Percentiles rank a stretch among this genome's conserved stretches.
phyloP scores from a whole-genome alignment of 2,113 vertebrate species.

The Syngnathus typhle region DNA sequence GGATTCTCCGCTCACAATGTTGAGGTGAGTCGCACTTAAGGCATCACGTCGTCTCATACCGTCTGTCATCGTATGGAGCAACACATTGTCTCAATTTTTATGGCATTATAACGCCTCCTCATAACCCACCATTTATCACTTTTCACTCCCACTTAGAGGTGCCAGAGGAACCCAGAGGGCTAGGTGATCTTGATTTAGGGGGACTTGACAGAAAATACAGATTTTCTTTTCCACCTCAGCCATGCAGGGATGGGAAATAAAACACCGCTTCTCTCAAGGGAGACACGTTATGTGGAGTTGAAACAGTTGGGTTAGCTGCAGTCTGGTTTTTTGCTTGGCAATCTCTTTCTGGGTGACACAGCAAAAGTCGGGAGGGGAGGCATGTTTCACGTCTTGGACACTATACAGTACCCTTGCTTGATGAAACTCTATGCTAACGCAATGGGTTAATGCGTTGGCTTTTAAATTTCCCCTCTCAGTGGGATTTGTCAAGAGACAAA shows the following conservation, averaged over 20 bases:
- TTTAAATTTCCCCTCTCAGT: conserved; percentile 38
- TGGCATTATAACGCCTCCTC: conserved; percentile 15
- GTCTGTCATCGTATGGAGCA: conserved; percentile 32
- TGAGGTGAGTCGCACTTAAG: conserved; percentile 76
- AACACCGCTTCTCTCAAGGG: conserved; percentile 40
- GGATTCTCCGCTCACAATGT: conserved; percentile 93
- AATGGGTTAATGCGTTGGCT: conserved; percentile 29
- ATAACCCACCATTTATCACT: conserved; percentile 63
- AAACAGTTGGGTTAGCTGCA: conserved; percentile 20
- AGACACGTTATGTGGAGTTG: conserved; percentile 24
- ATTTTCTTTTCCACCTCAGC: conserved; percentile 48
- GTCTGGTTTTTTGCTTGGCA: conserved; percentile 16
- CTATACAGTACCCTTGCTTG: conserved; percentile 30
- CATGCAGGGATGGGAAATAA: conserved; percentile 41
- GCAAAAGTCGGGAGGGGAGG: conserved; percentile 35
- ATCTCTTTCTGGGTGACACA: conserved; percentile 24
- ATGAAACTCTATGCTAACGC: conserved; percentile 19
- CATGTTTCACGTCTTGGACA: background rate
- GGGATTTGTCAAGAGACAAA: conserved; percentile 43
- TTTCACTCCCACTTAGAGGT: conserved; percentile 53
- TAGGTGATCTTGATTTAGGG: conserved; percentile 55
- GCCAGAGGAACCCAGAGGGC: conserved; percentile 36
- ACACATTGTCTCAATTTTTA: conserved; percentile 46
- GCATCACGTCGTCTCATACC: conserved; percentile 13
- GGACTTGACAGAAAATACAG: conserved; percentile 34